Conservation (phyloP, 2,797 vertebrate genomes). For the Fistularia commersonii region DNA sequence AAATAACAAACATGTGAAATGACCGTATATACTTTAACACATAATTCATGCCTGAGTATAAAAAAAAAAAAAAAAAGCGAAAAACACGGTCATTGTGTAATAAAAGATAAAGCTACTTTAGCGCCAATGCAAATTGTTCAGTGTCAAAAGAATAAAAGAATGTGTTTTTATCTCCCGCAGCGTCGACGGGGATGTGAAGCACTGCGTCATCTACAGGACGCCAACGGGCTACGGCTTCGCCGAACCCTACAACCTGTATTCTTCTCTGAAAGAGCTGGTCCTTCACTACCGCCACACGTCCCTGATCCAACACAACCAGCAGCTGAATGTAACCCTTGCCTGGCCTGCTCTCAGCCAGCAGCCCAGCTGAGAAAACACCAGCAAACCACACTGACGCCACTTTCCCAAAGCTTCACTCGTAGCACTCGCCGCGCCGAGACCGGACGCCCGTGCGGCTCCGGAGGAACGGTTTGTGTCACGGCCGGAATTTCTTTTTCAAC, state of each 20-base stretch:
- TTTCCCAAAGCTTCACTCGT: constrained; percentile 44
- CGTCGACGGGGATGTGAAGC: constrained; percentile 87
- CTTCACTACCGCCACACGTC: constrained; percentile 91
- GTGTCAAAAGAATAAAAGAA: not conserved
- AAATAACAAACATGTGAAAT: no score
- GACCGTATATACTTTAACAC: no score
- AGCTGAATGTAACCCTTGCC: constrained; percentile 89
- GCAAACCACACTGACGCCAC: constrained; percentile 34
- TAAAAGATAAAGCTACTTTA: no score
- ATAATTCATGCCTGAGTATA: no score
- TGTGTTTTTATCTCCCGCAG: constrained; percentile 56
- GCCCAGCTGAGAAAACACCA: constrained; percentile 64
- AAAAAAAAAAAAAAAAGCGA: no score
- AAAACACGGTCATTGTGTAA: no score
- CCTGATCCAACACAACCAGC: constrained; percentile 91
- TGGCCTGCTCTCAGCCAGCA: constrained; percentile 81
- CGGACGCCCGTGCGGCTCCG: constrained; percentile 18
- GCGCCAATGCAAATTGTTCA: no score
- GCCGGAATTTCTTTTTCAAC: constrained; percentile 5
- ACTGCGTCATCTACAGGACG: constrained; percentile 92
- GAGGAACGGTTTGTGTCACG: constrained; percentile 24
- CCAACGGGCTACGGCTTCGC: constrained; percentile 87
- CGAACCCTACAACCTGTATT: constrained; percentile 90
- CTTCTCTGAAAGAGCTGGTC: constrained; percentile 88
- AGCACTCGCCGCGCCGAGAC: constrained; percentile 18